phyloP scores from a whole-genome alignment of 2,888 invertebrate genomes.

The Archaeoteleia sp. region DNA sequence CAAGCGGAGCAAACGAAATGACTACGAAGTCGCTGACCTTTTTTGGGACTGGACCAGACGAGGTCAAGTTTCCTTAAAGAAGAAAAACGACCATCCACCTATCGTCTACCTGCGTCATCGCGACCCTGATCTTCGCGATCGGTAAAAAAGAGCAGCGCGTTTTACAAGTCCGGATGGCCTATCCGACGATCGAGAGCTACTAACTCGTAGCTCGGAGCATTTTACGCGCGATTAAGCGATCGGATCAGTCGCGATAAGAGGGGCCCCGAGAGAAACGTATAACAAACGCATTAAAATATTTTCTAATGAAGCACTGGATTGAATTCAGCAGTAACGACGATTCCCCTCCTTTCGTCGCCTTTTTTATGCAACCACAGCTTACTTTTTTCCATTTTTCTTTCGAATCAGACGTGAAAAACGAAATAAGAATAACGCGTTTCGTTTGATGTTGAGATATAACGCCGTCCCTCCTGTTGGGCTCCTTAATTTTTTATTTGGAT shows the following conservation, averaged over 20 bases:
- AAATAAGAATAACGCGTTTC: too few species aligned
- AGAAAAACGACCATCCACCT: slow-evolving; percentile 37
- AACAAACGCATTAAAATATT: slow-evolving; percentile 49
- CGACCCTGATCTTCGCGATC: slow-evolving; percentile 52
- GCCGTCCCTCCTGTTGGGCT: too few species aligned
- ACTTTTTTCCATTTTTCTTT: too few species aligned
- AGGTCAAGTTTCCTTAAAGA: slow-evolving; percentile 56
- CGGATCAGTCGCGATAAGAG: slow-evolving; percentile 46
- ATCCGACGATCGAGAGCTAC: slow-evolving; percentile 51
- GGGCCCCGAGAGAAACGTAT: slow-evolving; percentile 35
- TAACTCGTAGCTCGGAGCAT: slow-evolving; percentile 49
- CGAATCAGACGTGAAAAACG: too few species aligned
- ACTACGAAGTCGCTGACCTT: slow-evolving; percentile 53
- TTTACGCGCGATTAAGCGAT: slow-evolving; percentile 51
- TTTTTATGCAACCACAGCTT: too few species aligned
- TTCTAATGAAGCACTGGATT: slow-evolving; percentile 45
- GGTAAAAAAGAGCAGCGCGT: slow-evolving; percentile 50
- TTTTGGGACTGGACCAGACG: slow-evolving; percentile 50
- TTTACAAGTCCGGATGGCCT: slow-evolving; percentile 50
- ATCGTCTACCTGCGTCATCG: slow-evolving; percentile 48
- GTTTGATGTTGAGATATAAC: too few species aligned
- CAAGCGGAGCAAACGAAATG: slow-evolving; percentile 25
- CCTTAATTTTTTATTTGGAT: too few species aligned
- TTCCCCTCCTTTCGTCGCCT: slow-evolving; percentile 3
- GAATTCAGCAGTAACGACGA: slow-evolving; percentile 35